Percentiles rank a stretch among this genome's conserved stretches.
Evolutionary conservation across 2,113 vertebrate genomes (phyloP).

Genomic region (Tamias sibiricus): DNA sequence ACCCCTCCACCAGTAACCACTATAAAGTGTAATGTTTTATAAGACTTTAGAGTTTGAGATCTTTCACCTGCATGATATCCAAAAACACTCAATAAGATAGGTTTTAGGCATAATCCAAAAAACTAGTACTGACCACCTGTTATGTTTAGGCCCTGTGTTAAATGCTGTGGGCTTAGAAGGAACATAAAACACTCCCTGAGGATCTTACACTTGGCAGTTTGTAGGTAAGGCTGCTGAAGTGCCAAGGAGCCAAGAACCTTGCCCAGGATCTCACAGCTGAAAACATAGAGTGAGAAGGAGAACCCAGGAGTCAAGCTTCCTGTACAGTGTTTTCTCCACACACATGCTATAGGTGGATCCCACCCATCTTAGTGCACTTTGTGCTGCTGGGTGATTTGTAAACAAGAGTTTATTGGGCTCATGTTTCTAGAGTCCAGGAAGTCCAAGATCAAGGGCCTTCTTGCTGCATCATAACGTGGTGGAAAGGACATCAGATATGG

Average conservation of each 20-base stretch:
- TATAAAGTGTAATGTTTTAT: background rate
- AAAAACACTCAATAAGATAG: background rate
- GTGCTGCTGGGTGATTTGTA: too few relatives aligned
- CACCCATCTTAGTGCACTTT: background rate
- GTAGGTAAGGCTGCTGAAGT: background rate
- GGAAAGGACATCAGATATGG: too few relatives aligned
- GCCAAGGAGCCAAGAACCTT: background rate
- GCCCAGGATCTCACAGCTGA: background rate
- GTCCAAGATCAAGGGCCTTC: too few relatives aligned
- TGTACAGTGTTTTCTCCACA: too few relatives aligned
- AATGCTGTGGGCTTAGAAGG: background rate
- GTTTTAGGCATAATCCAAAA: background rate
- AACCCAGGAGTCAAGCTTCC: background rate
- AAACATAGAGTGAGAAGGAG: background rate
- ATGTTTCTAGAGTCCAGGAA: too few relatives aligned
- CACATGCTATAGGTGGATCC: background rate
- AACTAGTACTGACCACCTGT: background rate
- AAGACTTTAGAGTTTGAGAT: background rate
- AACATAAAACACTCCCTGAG: background rate
- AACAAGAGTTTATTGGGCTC: too few relatives aligned
- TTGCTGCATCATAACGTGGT: too few relatives aligned
- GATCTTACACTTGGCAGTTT: background rate
- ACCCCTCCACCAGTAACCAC: background rate
- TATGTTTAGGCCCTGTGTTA: background rate
- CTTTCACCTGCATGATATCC: background rate